phyloP scores from a whole-genome alignment of 2,888 invertebrate species.

The Agriotes lineatus region DNA sequence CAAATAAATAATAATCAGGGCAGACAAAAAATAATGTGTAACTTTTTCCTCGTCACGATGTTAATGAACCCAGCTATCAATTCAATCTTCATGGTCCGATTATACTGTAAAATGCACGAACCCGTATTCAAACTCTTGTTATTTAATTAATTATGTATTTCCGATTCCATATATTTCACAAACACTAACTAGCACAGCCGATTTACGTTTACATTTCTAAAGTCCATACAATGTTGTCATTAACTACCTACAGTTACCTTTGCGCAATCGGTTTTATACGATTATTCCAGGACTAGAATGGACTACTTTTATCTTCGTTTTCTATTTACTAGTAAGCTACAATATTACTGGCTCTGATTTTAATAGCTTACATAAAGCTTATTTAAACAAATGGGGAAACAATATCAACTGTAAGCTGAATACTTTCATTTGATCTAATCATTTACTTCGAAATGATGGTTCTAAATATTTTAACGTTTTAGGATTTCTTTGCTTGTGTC shows the following conservation, averaged over 20 bases:
- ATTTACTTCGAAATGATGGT: too few species aligned
- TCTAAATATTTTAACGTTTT: too few species aligned
- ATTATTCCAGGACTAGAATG: too few species aligned
- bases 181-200: background rate
- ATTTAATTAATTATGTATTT: conserved; percentile 35
- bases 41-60: conserved; percentile 12
- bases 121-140: conserved; percentile 20
- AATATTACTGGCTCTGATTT: too few species aligned
- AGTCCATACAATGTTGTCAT: background rate
- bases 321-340: too few species aligned
- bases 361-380: too few species aligned
- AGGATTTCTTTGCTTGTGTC: too few species aligned
- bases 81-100: conserved; percentile 38
- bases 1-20: background rate
- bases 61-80: conserved; percentile 31
- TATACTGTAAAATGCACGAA: conserved; percentile 21
- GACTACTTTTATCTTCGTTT: too few species aligned
- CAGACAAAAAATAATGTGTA: conserved; percentile 1
- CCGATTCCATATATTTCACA: conserved; percentile 28
- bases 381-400: too few species aligned
- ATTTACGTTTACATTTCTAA: background rate
- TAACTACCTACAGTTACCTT: background rate
- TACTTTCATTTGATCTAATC: too few species aligned
- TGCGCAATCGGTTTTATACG: too few species aligned
- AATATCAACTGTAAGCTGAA: too few species aligned